Evolutionary conservation across 2,113 vertebrate species (phyloP), one percentile per base, ranked within the genome.

Genomic region (Phalacrocorax pelagicus): DNA sequence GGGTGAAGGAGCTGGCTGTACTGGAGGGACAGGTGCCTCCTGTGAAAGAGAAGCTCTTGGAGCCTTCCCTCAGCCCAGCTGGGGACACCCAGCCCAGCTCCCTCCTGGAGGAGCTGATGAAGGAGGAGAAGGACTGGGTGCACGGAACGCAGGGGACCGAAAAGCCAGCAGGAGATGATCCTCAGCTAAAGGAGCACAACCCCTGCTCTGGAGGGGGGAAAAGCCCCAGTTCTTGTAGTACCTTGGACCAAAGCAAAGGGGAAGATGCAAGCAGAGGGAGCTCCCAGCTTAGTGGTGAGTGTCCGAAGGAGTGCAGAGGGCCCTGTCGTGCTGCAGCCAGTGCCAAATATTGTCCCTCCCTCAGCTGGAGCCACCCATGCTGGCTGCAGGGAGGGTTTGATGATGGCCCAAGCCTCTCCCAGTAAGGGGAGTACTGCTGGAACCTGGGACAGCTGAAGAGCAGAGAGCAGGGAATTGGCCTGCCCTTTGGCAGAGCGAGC

Each of bases 231-330:
- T 94, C 92, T 44, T 97, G 85, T 62, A 92, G 58, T 71, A 73
- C 44, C 15, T 63, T 93, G 80, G 97, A 96, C 93, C 96, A 97
- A 94, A 96, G 92, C 5, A 83, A 92, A 84, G 96, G 86, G 24
- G 97, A 96, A 62, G 94, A 96, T 12, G 34, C 46, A 6, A 93
- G 90, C n/a, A 65, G 94, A 94, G 92, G 72, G 7, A 92, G 71
- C 78, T 89, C 96, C 47, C 97, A 97, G 70, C 77, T 88, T 29
- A 92, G 62, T 9, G 88, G 97, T 98, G 84, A 98, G 97, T 95
- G 55, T n/a, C 49, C 2, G 9, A n/a, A 55, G 26, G 10, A 67
- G 57, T 4, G 3, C 36, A 29, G 54, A 10, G 52, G 23, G 34
- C 29, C 44, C 42, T 16, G 14, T 10, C 36, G 12, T 49, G 75